Evolutionary conservation across 2,797 vertebrate species (phyloP).

Genomic region (Gobio occitaniae): DNA sequence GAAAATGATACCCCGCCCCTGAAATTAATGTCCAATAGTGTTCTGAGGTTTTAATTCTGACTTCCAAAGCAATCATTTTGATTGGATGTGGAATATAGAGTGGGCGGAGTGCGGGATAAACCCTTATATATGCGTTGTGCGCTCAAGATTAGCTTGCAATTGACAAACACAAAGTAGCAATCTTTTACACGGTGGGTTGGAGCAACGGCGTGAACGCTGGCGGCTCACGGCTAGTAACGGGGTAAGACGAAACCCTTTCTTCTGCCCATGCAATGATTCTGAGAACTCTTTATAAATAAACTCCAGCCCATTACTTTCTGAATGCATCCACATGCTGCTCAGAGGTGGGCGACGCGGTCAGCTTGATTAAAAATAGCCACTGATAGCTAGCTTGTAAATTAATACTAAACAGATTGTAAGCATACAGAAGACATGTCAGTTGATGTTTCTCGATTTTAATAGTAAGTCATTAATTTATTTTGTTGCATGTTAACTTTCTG

Average conservation of each 20-base stretch:
- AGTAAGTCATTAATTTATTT: fast-evolving
- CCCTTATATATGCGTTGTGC: conserved; percentile 9
- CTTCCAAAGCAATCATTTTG: not conserved
- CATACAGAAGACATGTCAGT: not conserved
- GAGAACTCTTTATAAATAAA: not conserved
- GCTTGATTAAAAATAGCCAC: not conserved
- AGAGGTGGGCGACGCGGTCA: not conserved
- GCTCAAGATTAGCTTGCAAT: not conserved
- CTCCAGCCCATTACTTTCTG: not conserved
- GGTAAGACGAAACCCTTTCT: conserved; percentile 32
- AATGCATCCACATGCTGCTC: not conserved
- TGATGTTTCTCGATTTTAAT: not conserved
- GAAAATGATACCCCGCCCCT: not conserved
- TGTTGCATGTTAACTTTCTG: not conserved
- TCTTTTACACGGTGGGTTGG: not conserved
- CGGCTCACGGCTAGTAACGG: conserved; percentile 36
- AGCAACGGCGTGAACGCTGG: conserved; percentile 39
- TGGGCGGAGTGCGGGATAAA: not conserved
- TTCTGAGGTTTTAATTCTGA: not conserved
- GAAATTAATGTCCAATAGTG: conserved; percentile 13
- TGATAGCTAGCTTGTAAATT: not conserved
- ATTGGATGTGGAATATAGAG: conserved; percentile 16
- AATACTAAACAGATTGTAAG: not conserved
- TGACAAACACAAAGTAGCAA: not conserved
- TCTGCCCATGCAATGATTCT: not conserved